Evolutionary conservation across 2,797 vertebrate species (phyloP).

Genomic region (Harpagifer antarcticus): DNA sequence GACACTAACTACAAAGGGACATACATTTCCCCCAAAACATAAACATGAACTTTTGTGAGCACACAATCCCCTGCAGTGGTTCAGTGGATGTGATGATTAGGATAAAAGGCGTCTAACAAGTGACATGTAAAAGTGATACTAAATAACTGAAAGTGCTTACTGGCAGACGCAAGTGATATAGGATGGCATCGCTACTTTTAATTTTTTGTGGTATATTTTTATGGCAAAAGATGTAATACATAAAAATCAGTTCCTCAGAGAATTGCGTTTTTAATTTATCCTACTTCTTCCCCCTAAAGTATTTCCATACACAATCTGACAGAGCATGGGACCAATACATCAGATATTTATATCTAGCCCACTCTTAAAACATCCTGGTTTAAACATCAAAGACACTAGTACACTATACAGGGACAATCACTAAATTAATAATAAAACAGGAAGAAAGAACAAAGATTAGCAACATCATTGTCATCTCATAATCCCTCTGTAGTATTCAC

Average conservation of each 20-base stretch:
- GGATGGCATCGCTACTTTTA: constrained; percentile 20
- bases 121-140: constrained; percentile 49
- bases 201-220: constrained; percentile 17
- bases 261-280: constrained; percentile 20
- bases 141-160: constrained; percentile 48
- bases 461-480: constrained; percentile 22
- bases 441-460: constrained; percentile 20
- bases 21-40: constrained; percentile 33
- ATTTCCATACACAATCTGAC: constrained; percentile 26
- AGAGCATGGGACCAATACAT: constrained; percentile 8
- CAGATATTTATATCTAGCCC: neutral
- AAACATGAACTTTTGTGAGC: constrained; percentile 6
- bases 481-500: constrained; percentile 20
- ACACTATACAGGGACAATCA: constrained; percentile 20
- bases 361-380: constrained; percentile 17
- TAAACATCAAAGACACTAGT: constrained; percentile 15
- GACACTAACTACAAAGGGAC: constrained; percentile 13
- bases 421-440: constrained; percentile 3
- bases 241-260: constrained; percentile 31
- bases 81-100: constrained; percentile 34
- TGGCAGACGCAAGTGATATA: constrained; percentile 33
- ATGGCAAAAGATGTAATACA: constrained; percentile 13
- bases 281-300: constrained; percentile 1
- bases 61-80: constrained; percentile 26
- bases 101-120: too few species aligned